Evolutionary conservation across 1,140 invertebrate genomes (phyloP).

Genomic region (Bombus waltoni): DNA sequence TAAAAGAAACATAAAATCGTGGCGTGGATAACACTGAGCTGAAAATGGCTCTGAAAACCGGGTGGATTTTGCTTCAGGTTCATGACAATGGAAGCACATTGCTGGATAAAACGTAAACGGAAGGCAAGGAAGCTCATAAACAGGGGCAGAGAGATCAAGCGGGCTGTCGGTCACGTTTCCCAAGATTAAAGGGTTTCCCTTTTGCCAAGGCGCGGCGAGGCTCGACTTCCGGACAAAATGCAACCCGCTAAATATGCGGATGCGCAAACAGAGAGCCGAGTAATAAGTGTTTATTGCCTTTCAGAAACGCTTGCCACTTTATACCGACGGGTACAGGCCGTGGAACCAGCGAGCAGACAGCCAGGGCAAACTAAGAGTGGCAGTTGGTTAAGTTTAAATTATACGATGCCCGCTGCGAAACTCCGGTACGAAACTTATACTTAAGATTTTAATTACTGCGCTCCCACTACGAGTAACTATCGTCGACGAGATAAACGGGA

Average conservation of each 20-base stretch:
- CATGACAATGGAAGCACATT: not conserved
- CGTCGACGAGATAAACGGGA: not conserved
- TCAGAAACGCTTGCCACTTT: constrained; percentile 41
- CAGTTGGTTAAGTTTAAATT: constrained; percentile 53
- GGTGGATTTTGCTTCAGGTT: not conserved
- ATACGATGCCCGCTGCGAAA: constrained; percentile 25
- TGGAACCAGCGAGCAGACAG: not conserved
- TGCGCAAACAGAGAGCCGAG: constrained; percentile 35
- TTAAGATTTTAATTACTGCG: constrained; percentile 45
- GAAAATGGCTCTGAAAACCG: not conserved
- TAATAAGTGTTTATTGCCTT: constrained; percentile 48
- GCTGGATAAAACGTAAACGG: constrained; percentile 11
- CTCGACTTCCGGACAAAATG: constrained; percentile 8
- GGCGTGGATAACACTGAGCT: too few species aligned
- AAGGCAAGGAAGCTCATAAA: constrained; percentile 9
- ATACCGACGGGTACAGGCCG: not conserved
- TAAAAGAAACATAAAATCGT: not conserved
- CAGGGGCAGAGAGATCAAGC: constrained; percentile 11
- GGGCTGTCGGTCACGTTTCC: constrained; percentile 5
- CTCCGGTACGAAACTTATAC: constrained; percentile 20
- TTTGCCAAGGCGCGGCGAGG: too few species aligned
- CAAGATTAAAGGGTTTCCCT: constrained; percentile 16
- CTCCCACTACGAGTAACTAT: not conserved
- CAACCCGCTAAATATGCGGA: constrained; percentile 35
- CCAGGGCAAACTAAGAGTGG: constrained; percentile 26